phyloP scores from a whole-genome alignment of 2,888 invertebrate species.

The Achlya flavicornis region DNA sequence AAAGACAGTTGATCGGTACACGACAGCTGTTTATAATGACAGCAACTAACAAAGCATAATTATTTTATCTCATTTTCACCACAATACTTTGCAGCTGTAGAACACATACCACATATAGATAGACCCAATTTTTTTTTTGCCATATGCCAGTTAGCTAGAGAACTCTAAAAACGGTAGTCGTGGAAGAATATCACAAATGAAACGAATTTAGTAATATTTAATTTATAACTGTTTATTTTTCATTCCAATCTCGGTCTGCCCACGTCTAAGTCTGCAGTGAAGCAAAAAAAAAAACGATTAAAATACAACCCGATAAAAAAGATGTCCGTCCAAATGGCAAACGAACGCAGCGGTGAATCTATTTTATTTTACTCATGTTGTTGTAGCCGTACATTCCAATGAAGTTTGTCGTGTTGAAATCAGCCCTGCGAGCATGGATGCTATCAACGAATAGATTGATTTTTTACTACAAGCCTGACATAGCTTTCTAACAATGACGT shows the following conservation, averaged over 20 bases:
- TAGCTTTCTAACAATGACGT: not conserved
- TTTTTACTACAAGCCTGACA: not conserved
- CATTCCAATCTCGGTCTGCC: not conserved
- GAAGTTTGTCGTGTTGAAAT: not conserved
- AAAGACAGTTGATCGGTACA: too few relatives aligned
- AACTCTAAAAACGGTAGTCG: too few relatives aligned
- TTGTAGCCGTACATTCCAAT: not conserved
- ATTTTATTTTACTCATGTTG: not conserved
- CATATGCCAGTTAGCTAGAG: too few relatives aligned
- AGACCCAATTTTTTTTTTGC: too few relatives aligned
- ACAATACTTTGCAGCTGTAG: too few relatives aligned
- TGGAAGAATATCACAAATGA: too few relatives aligned
- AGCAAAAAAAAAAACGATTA: not conserved
- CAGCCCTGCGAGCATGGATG: not conserved
- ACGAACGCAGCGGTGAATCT: not conserved
- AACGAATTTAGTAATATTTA: too few relatives aligned
- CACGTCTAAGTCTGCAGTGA: not conserved
- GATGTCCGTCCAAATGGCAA: not conserved
- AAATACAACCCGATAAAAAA: not conserved
- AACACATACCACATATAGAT: too few relatives aligned
- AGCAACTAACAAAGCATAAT: too few relatives aligned
- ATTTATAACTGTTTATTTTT: not conserved
- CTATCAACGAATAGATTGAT: not conserved
- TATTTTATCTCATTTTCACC: too few relatives aligned
- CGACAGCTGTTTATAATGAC: too few relatives aligned